phyloP scores from a whole-genome alignment of 1,140 invertebrate species.

The Lithobius niger region DNA sequence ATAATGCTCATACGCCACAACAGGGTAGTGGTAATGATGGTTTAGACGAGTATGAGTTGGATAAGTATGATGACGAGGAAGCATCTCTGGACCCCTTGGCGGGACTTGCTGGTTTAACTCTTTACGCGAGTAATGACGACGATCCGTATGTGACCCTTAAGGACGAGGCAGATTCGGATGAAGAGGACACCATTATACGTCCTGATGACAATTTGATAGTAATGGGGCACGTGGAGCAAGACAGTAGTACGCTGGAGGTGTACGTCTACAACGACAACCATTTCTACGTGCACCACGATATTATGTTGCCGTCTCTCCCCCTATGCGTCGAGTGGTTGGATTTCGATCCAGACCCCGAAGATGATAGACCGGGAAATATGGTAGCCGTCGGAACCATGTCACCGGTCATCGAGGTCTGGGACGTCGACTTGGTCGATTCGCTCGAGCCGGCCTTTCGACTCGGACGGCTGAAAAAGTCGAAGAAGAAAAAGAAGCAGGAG shows the following conservation, averaged over 20 bases:
- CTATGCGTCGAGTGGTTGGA: constrained; percentile 84
- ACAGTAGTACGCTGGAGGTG: constrained; percentile 72
- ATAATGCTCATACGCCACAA: constrained; percentile 23
- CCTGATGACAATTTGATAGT: constrained; percentile 81
- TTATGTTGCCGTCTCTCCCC: constrained; percentile 72
- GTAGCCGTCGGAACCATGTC: constrained; percentile 84
- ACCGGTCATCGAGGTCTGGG: constrained; percentile 85
- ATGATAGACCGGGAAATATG: constrained; percentile 50
- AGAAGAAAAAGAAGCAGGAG: constrained; percentile 57
- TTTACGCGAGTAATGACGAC: constrained; percentile 37
- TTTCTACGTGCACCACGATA: constrained; percentile 87
- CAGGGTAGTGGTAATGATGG: constrained; percentile 23
- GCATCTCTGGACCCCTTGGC: constrained; percentile 23
- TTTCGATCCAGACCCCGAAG: constrained; percentile 40
- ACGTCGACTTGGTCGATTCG: constrained; percentile 80
- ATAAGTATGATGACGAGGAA: constrained; percentile 55
- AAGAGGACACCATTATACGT: constrained; percentile 77
- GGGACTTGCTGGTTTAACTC: constrained; percentile 37
- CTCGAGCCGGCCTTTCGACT: constrained; percentile 72
- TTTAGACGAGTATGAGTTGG: constrained; percentile 43
- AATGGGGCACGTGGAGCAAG: constrained; percentile 70
- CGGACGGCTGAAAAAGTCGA: constrained; percentile 39
- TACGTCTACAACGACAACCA: constrained; percentile 78
- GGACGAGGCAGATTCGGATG: constrained; percentile 44
- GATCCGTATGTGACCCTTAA: constrained; percentile 43